Evolutionary conservation across 2,113 vertebrate species (phyloP), one percentile per base, ranked within the genome.

Genomic region (Caretta caretta): DNA sequence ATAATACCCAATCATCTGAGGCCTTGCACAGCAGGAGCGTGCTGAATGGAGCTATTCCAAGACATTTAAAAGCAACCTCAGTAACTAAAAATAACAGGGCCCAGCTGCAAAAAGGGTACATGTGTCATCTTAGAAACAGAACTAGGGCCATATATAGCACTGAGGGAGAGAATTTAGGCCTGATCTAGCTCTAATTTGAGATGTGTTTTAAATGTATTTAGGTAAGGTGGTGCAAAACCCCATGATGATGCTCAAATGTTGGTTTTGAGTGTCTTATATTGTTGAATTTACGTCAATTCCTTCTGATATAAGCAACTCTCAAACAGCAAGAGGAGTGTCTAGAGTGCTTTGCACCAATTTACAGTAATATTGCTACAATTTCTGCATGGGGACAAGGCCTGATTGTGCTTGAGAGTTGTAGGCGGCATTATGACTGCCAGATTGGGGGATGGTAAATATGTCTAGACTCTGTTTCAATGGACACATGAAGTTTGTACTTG

Each of bases 1-100:
- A 72, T 72, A 72, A 42, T 76, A 46, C 83, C n/a, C 49, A 16
- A 0, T 87, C 83, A 76, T 84, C 38, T 38, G 25, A 56, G 84
- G 94, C 57, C 29, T 92, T 88, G 88, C 0, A 46, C 79, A 51
- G 62, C 35, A 92, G 72, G 19, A 48, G 78, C 86, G 88, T 86
- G 93, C 87, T 92, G 57, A 89, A 10, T 1, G 22, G 81, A 88
- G 91, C 91, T 96, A 86, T 96, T 91, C 88, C 84, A 56, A 94
- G 96, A 53, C 25, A 80, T 56, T 84, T 93, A 84, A 94, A 95
- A 92, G 5, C 84, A 86, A 89, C 54, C n/a, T 75, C 80, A 48
- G 38, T 51, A 88, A 83, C 89, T 93, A 97, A 97, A 96, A 97
- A 96, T 96, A 97, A 84, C 38, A 1, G 54, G 42, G 11, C 80